phyloP scores from a whole-genome alignment of 2,888 invertebrate genomes.

The Cataglyphis rosenhaueri region DNA sequence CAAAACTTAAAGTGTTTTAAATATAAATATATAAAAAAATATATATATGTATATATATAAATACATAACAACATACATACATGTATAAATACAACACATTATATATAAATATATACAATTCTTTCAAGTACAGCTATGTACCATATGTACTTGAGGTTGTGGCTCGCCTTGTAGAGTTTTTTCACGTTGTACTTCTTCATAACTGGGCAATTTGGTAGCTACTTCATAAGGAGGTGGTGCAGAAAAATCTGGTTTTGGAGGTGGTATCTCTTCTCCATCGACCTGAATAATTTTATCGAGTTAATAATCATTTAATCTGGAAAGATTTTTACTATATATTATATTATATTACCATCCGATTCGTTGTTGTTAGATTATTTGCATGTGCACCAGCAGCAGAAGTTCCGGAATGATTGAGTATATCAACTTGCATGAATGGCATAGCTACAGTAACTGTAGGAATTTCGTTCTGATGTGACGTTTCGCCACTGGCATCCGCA shows the following conservation, averaged over 20 bases:
- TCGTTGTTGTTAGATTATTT: constrained; percentile 29
- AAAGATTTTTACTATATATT: not conserved
- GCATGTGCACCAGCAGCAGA: constrained; percentile 62
- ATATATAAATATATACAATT: not conserved
- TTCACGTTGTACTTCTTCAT: constrained; percentile 96
- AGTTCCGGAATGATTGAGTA: constrained; percentile 72
- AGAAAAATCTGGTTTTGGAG: constrained; percentile 93
- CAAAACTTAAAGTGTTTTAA: not conserved
- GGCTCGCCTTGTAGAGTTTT: constrained; percentile 92
- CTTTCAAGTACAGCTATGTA: constrained; percentile 56
- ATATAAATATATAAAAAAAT: not conserved
- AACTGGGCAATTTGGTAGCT: constrained; percentile 94
- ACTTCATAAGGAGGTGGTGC: constrained; percentile 96
- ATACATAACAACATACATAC: no score
- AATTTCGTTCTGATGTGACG: constrained; percentile 67
- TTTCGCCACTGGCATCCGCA: constrained; percentile 66
- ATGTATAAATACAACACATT: no score
- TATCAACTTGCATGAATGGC: constrained; percentile 70
- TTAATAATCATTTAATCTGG: not conserved
- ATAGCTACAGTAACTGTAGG: constrained; percentile 73
- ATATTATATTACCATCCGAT: constrained; percentile 62
- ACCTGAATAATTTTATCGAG: constrained; percentile 34
- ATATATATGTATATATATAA: not conserved
- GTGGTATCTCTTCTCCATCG: constrained; percentile 89
- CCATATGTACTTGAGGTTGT: constrained; percentile 82